Evolutionary conservation across 2,797 vertebrate genomes (phyloP).

Genomic region (Tenualosa ilisha): DNA sequence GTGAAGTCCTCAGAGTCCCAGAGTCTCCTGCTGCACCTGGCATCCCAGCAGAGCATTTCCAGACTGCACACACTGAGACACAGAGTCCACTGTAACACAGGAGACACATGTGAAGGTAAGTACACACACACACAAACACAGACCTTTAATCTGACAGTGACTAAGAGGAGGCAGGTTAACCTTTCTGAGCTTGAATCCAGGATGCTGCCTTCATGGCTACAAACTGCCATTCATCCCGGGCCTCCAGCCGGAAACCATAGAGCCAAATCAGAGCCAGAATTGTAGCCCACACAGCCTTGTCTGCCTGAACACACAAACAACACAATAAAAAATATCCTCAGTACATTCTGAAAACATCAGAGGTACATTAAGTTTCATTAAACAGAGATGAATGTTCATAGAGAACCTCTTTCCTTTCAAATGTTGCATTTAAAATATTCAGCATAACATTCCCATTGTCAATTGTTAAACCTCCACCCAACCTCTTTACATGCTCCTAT

Average conservation of each 20-base stretch:
- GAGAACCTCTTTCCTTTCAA: too few species aligned
- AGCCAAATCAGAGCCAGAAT: constrained; percentile 80
- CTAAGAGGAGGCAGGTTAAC: constrained; percentile 33
- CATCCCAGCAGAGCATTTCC: constrained; percentile 59
- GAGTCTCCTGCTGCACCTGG: constrained; percentile 44
- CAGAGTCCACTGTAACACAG: constrained; percentile 45
- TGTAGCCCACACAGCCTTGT: constrained; percentile 73
- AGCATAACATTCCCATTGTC: too few species aligned
- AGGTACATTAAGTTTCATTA: too few species aligned
- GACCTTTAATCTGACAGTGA: background rate
- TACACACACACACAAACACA: background rate
- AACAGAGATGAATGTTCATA: too few species aligned
- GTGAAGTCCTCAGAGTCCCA: constrained; percentile 53
- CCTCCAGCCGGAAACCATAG: constrained; percentile 57
- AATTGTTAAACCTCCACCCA: too few species aligned
- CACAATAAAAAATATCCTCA: too few species aligned
- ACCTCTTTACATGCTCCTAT: too few species aligned
- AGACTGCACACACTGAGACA: constrained; percentile 57
- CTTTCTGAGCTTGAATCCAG: constrained; percentile 70
- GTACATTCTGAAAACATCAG: too few species aligned
- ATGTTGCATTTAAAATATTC: too few species aligned
- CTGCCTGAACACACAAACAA: constrained; percentile 46
- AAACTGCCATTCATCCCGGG: constrained; percentile 75
- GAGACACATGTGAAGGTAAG: background rate
- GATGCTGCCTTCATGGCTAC: constrained; percentile 72